These are phyloP conservation scores for Enteromius afrohamiltoni DNA, from an alignment of 2,797 vertebrate genomes.

Conservation along the genomic window DNA sequence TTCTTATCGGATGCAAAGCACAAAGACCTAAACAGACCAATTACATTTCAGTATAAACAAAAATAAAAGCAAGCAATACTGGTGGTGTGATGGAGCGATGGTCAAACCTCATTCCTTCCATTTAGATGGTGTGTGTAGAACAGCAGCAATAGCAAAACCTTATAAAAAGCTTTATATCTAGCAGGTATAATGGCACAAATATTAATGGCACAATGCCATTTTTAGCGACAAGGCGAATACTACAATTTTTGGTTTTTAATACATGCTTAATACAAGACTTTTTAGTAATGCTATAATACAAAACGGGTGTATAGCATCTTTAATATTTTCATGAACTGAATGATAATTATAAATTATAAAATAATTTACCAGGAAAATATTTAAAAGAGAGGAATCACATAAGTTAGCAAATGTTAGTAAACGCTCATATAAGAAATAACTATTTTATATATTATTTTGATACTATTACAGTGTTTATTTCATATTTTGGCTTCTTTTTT, in stretches of 20 bases:
- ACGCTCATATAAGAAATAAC: background rate
- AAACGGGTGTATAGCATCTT: background rate
- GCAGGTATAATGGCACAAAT: background rate
- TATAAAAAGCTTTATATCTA: background rate
- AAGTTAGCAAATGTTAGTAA: background rate
- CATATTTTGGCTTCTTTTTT: background rate
- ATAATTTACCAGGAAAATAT: background rate
- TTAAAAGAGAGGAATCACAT: background rate
- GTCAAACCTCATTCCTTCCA: background rate
- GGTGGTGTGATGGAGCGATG: background rate
- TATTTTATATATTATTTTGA: background rate
- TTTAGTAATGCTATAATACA: background rate
- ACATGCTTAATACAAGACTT: background rate
- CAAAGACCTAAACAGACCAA: slow-evolving; percentile 21
- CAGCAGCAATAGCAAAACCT: background rate
- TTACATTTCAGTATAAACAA: slow-evolving; percentile 2
- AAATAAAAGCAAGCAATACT: slow-evolving; percentile 5
- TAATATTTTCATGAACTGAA: background rate
- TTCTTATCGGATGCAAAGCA: background rate
- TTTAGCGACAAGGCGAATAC: background rate
- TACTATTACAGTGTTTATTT: background rate
- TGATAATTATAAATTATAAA: background rate
- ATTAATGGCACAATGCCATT: background rate
- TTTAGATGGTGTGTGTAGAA: background rate
- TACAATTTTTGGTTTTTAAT: background rate